These are phyloP conservation scores for Henricia sp. DNA, from an alignment of 53 echinoderm and acorn worm species.

Conservation along the genomic window DNA sequence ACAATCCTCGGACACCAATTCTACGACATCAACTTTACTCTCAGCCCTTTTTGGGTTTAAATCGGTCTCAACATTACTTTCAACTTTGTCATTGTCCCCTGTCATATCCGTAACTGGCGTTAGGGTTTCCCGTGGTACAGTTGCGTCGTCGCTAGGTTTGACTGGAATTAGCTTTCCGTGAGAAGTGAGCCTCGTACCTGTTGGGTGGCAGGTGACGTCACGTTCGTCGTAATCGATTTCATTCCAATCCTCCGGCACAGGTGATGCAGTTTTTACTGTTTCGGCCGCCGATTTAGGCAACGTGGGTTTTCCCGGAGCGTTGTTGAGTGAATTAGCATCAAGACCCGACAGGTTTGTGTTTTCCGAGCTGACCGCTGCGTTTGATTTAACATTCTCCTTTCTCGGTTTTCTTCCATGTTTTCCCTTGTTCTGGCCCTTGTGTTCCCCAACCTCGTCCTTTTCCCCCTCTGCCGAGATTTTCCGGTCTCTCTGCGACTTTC, in stretches of 20 bases:
- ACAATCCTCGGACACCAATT: too few species aligned
- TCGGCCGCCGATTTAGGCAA: background rate
- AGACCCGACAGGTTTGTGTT: too few species aligned
- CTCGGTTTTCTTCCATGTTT: slow-evolving; percentile 8
- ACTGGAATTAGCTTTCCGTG: slow-evolving; percentile 45
- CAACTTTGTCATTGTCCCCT: background rate
- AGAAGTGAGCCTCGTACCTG: slow-evolving; percentile 38
- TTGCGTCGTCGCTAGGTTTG: slow-evolving; percentile 8
- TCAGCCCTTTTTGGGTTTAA: too few species aligned
- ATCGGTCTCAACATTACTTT: background rate
- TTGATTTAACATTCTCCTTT: too few species aligned
- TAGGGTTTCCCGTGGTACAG: background rate
- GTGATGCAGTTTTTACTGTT: slow-evolving; percentile 3
- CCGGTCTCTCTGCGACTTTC: slow-evolving; percentile 22
- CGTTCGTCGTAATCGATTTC: slow-evolving; percentile 43
- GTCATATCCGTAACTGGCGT: too few species aligned
- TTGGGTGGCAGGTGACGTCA: slow-evolving; percentile 40
- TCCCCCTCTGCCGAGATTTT: slow-evolving; percentile 17
- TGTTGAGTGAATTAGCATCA: too few species aligned
- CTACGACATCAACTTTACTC: background rate
- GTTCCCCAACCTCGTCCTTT: slow-evolving; percentile 5
- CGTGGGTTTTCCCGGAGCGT: too few species aligned
- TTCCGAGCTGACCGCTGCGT: too few species aligned
- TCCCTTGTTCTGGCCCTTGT: slow-evolving; percentile 26
- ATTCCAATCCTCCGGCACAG: slow-evolving; percentile 41